A percentile compares a stretch with the other conserved stretches of the same genome.
phyloP scores from a whole-genome alignment of 2,888 invertebrate species.

The Leptopilina syphax region DNA sequence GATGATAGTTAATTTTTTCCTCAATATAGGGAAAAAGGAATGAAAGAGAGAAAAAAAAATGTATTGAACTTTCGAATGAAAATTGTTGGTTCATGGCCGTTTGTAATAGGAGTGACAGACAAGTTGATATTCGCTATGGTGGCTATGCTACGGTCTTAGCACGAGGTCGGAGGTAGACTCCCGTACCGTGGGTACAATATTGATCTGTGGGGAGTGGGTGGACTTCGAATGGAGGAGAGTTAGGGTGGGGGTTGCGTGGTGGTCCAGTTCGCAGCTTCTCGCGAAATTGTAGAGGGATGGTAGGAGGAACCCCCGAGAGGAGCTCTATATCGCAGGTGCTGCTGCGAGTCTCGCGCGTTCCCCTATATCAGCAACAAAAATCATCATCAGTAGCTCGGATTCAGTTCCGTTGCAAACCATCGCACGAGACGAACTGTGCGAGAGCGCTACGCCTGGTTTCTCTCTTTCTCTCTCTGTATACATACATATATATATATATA shows the following conservation, averaged over 20 bases:
- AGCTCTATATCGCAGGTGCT: slow-evolving; percentile 68
- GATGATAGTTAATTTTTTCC: background rate
- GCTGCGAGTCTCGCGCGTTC: slow-evolving; percentile 64
- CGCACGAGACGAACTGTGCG: slow-evolving; percentile 54
- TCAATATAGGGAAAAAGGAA: background rate
- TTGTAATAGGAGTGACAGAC: background rate
- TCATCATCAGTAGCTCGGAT: slow-evolving; percentile 46
- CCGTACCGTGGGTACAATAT: slow-evolving; percentile 73
- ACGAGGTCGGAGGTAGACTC: slow-evolving; percentile 60
- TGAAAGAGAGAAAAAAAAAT: too few relatives aligned
- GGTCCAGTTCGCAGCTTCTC: slow-evolving; percentile 75
- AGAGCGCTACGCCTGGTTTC: slow-evolving; percentile 48
- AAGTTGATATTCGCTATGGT: slow-evolving; percentile 25
- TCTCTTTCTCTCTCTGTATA: slow-evolving; percentile 52
- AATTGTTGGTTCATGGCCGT: slow-evolving; percentile 53
- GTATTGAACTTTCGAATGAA: background rate
- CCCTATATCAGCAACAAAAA: slow-evolving; percentile 40
- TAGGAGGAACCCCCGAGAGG: slow-evolving; percentile 58
- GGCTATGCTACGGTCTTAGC: slow-evolving; percentile 57
- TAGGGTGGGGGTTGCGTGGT: slow-evolving; percentile 70
- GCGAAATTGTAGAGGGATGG: slow-evolving; percentile 67
- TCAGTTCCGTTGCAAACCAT: slow-evolving; percentile 61
- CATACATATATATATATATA: too few relatives aligned
- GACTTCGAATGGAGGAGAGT: slow-evolving; percentile 62
- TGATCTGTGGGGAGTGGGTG: slow-evolving; percentile 72